Evolutionary conservation across 2,113 vertebrate genomes (phyloP).

Genomic region (Colius striatus): DNA sequence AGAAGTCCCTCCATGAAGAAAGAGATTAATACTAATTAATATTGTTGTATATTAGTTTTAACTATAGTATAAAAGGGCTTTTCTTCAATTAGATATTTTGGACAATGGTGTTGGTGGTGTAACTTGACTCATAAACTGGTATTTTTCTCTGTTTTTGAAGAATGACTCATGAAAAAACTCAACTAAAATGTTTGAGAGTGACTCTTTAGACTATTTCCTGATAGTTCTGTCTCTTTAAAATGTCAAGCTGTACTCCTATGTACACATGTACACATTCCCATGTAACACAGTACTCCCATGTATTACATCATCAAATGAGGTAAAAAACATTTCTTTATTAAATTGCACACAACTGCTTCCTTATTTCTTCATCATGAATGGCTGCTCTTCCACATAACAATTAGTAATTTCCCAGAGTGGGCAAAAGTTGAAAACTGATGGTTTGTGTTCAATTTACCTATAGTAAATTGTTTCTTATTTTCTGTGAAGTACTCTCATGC

Average conservation of each 20-base stretch:
- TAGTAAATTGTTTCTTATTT: background rate
- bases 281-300: background rate
- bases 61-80: background rate
- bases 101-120: background rate
- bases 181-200: background rate
- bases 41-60: background rate
- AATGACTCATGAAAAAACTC: background rate
- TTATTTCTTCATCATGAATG: background rate
- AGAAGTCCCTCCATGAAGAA: background rate
- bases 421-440: background rate
- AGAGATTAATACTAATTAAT: background rate
- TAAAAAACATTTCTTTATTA: background rate
- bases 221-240: background rate
- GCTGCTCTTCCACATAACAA: background rate
- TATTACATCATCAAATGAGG: background rate
- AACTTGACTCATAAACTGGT: background rate
- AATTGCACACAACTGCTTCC: background rate
- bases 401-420: background rate
- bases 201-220: background rate
- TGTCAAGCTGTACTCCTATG: background rate
- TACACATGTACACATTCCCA: too few species aligned
- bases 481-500: background rate
- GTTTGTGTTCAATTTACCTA: background rate
- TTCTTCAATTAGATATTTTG: background rate
- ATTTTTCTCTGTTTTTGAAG: background rate